Evolutionary conservation across 1,140 invertebrate species (phyloP).

Genomic region (Bombus breviceps): DNA sequence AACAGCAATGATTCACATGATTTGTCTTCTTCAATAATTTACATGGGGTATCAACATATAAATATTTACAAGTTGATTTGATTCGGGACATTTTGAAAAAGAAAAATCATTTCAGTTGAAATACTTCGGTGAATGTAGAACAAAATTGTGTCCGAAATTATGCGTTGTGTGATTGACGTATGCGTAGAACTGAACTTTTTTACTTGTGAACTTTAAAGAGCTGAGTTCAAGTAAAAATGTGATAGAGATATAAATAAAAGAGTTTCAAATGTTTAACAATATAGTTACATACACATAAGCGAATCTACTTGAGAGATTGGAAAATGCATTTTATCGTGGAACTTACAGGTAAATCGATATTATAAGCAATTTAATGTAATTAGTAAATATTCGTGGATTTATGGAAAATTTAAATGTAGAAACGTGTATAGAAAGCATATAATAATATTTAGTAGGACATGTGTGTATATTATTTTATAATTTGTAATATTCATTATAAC

Average conservation of each 20-base stretch:
- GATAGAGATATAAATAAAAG: neutral
- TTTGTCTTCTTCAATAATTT: slow-evolving; percentile 16
- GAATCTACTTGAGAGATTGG: neutral
- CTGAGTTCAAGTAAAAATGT: neutral
- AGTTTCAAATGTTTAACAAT: neutral
- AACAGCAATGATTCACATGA: neutral
- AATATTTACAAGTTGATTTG: neutral
- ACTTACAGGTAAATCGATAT: neutral
- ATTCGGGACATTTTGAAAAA: neutral
- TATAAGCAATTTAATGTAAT: neutral
- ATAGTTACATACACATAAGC: neutral
- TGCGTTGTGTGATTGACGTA: too few species aligned
- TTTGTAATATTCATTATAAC: too few species aligned
- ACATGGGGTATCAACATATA: neutral
- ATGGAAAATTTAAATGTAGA: neutral
- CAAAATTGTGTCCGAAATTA: neutral
- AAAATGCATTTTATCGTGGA: neutral
- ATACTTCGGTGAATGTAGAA: too few species aligned
- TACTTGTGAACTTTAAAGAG: fast-evolving
- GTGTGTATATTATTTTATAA: too few species aligned
- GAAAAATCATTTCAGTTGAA: neutral
- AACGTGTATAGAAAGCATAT: too few species aligned
- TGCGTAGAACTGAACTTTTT: neutral
- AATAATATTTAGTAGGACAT: neutral
- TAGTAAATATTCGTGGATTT: neutral